Evolutionary conservation across 2,797 vertebrate genomes (phyloP).

Genomic region (Coregonus ussuriensis): DNA sequence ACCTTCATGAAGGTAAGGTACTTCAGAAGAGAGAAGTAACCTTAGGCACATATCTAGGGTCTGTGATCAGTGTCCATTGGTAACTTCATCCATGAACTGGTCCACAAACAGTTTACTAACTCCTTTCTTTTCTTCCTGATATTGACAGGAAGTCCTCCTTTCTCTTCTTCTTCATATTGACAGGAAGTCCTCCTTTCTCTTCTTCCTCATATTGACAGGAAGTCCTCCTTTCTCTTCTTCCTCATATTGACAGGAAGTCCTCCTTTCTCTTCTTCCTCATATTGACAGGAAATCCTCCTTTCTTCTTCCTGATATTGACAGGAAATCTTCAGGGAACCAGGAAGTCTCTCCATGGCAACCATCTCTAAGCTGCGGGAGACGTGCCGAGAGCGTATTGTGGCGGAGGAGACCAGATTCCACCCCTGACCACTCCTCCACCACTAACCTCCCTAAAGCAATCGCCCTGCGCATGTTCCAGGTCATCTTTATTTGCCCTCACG

Average conservation of each 20-base stretch:
- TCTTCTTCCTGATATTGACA: constrained; percentile 33
- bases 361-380: constrained; percentile 83
- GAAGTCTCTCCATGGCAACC: constrained; percentile 84
- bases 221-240: not conserved
- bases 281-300: too few species aligned
- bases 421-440: not conserved
- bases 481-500: not conserved
- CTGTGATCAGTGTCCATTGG: not conserved
- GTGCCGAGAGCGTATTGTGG: constrained; percentile 73
- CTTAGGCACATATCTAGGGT: not conserved
- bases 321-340: constrained; percentile 92
- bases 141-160: not conserved
- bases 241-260: not conserved
- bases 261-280: too few species aligned
- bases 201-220: not conserved
- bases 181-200: too few species aligned
- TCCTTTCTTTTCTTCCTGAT: not conserved
- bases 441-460: not conserved
- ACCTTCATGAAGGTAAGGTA: constrained; percentile 88
- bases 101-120: too few species aligned
- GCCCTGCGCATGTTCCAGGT: constrained; percentile 45
- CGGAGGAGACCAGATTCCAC: constrained; percentile 67
- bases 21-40: not conserved
- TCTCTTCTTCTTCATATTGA: constrained; percentile 5
- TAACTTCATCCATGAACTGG: too few species aligned